Percentiles rank a stretch among this genome's conserved stretches.
These are phyloP conservation scores for Erannis defoliaria DNA, from an alignment of 2,888 invertebrate species.

Conservation along the genomic window DNA sequence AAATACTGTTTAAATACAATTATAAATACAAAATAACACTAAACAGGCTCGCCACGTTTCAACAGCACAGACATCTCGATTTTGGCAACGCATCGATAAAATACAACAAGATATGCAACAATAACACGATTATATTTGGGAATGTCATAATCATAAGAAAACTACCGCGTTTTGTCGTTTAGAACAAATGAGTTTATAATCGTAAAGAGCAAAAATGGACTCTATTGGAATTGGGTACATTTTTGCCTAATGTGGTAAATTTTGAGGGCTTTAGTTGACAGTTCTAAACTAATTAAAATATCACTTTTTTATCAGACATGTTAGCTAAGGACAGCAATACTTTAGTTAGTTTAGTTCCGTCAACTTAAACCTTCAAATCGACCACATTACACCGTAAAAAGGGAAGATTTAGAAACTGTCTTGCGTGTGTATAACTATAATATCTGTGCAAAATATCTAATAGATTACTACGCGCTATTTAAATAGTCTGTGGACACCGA, in stretches of 20 bases:
- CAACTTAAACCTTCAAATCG: no score
- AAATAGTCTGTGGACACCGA: constrained; percentile 79
- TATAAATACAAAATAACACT: constrained; percentile 65
- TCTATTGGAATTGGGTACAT: constrained; percentile 14
- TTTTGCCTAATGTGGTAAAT: constrained; percentile 35
- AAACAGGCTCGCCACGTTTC: constrained; percentile 32
- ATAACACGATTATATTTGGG: constrained; percentile 36
- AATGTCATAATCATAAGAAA: constrained; percentile 16
- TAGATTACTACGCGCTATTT: constrained; percentile 79
- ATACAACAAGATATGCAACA: constrained; percentile 60
- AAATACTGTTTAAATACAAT: constrained; percentile 80
- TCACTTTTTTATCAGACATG: no score
- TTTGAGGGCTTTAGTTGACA: no score
- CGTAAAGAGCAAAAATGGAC: constrained; percentile 35
- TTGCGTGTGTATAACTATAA: constrained; percentile 68
- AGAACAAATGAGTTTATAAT: constrained; percentile 18
- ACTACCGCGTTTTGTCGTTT: constrained; percentile 8
- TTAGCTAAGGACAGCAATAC: no score
- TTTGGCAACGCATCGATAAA: constrained; percentile 64
- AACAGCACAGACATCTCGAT: constrained; percentile 44
- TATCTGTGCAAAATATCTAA: constrained; percentile 84
- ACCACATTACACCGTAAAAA: no score
- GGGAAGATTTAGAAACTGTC: constrained; percentile 57
- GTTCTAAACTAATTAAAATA: no score
- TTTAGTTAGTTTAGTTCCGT: no score